Evolutionary conservation across 64 coral and sea anemone genomes (phyloP).

Genomic region (Actinia tenebrosa): DNA sequence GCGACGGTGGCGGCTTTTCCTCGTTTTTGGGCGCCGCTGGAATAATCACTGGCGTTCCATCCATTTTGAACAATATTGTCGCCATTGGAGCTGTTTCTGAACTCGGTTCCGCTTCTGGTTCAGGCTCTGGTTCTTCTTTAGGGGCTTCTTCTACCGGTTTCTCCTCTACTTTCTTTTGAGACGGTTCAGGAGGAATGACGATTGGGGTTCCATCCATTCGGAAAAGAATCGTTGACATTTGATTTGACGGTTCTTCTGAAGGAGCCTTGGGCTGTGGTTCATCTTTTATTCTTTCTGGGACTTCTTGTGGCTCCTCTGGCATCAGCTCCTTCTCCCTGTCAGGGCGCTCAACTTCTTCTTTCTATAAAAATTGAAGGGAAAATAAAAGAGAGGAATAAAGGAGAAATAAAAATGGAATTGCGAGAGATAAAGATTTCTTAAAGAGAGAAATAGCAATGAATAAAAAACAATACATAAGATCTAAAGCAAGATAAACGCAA

Average conservation of each 20-base stretch:
- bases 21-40: neutral
- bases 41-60: neutral
- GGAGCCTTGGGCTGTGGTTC: neutral
- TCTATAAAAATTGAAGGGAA: neutral
- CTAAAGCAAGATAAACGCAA: too few relatives aligned
- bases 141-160: neutral
- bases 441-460: too few relatives aligned
- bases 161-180: neutral
- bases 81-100: neutral
- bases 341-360: neutral
- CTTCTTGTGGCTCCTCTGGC: neutral
- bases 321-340: neutral
- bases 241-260: neutral
- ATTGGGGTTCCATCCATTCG: slow-evolving; percentile 12
- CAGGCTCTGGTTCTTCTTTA: neutral
- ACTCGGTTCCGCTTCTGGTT: neutral
- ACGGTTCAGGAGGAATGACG: neutral
- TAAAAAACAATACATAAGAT: too few relatives aligned
- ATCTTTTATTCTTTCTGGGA: neutral
- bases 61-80: slow-evolving; percentile 8
- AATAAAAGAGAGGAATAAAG: neutral
- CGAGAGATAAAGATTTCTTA: too few relatives aligned
- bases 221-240: slow-evolving; percentile 10
- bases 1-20: neutral
- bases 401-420: too few relatives aligned